Evolutionary conservation across 2,113 vertebrate genomes (phyloP).

Genomic region (Phyllostomus hastatus): DNA sequence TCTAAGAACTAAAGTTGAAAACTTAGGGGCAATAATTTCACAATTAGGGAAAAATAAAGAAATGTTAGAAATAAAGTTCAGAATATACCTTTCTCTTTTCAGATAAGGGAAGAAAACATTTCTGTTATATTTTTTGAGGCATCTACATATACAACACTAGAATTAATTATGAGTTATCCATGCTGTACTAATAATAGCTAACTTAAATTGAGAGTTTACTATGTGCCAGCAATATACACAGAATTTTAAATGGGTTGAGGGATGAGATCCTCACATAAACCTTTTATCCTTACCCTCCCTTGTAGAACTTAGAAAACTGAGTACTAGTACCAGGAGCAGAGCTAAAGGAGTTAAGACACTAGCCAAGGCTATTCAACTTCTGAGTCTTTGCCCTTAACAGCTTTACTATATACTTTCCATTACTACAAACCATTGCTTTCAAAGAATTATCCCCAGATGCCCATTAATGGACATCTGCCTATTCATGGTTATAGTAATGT

Average conservation of each 20-base stretch:
- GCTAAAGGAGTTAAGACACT: neutral
- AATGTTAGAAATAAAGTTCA: slow-evolving; percentile 6
- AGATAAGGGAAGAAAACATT: neutral
- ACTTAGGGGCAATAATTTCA: slow-evolving; percentile 15
- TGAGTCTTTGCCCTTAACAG: neutral
- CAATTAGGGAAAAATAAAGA: neutral
- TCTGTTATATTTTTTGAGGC: neutral
- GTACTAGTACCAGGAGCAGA: neutral
- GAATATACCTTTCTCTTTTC: slow-evolving; percentile 4
- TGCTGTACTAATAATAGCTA: neutral
- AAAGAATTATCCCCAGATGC: neutral
- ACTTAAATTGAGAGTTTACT: neutral
- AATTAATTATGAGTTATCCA: neutral
- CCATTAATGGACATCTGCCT: neutral
- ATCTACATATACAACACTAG: neutral
- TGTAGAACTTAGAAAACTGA: neutral
- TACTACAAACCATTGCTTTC: neutral
- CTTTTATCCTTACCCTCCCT: neutral
- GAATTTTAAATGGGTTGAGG: neutral
- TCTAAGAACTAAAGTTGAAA: slow-evolving; percentile 11
- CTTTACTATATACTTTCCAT: neutral
- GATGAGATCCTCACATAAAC: neutral
- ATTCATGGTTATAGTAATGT: neutral
- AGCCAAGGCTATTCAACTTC: neutral
- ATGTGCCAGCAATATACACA: neutral